phyloP scores from a whole-genome alignment of 1,140 invertebrate genomes.

The Sycophaga agraensis region DNA sequence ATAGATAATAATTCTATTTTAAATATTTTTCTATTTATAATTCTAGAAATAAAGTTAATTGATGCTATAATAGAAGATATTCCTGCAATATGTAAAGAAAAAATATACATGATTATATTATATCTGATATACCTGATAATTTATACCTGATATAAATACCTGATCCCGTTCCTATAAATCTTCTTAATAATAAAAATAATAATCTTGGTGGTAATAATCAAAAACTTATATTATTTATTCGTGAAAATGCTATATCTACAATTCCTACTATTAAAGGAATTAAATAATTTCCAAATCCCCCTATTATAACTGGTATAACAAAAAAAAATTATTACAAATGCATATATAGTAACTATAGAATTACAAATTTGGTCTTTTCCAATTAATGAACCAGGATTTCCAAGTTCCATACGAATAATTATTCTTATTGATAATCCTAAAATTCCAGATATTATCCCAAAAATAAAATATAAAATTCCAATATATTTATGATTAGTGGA shows the following conservation, averaged over 20 bases:
- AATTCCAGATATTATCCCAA: slow-evolving; percentile 69
- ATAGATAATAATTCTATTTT: too few relatives aligned
- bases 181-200: slow-evolving; percentile 61
- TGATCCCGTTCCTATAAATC: slow-evolving; percentile 63
- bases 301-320: slow-evolving; percentile 77
- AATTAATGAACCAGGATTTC: slow-evolving; percentile 62
- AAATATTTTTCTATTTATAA: too few relatives aligned
- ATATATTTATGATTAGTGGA: slow-evolving; percentile 71
- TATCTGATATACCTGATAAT: slow-evolving; percentile 59
- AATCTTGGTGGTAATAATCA: slow-evolving; percentile 68
- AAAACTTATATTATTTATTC: slow-evolving; percentile 80
- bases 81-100: slow-evolving; percentile 67
- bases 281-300: slow-evolving; percentile 78
- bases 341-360: slow-evolving; percentile 70
- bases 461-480: slow-evolving; percentile 74
- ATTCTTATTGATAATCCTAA: slow-evolving; percentile 65
- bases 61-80: slow-evolving; percentile 69
- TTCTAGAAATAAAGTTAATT: slow-evolving; percentile 71
- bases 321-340: slow-evolving; percentile 80
- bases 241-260: slow-evolving; percentile 75
- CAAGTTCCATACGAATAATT: slow-evolving; percentile 67
- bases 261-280: slow-evolving; percentile 71
- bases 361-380: slow-evolving; percentile 73
- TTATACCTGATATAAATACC: slow-evolving; percentile 71
- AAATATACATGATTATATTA: slow-evolving; percentile 70